Evolutionary conservation across 2,113 vertebrate genomes (phyloP).

Genomic region (Anguilla rostrata): DNA sequence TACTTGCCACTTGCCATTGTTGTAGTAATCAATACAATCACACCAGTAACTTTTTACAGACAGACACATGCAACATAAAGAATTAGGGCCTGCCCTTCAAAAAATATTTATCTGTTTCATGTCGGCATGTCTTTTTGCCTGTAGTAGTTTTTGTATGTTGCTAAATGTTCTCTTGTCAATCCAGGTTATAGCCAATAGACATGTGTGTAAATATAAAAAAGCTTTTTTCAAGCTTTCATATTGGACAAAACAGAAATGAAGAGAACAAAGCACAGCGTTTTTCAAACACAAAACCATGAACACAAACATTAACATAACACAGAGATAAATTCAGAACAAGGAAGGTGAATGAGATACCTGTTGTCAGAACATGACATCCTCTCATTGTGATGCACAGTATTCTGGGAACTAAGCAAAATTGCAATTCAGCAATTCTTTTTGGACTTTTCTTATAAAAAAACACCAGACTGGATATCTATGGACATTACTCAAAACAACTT

Average conservation of each 20-base stretch:
- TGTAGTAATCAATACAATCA: neutral
- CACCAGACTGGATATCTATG: neutral
- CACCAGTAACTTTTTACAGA: neutral
- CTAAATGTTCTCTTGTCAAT: neutral
- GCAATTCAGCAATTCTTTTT: constrained; percentile 25
- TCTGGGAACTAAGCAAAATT: constrained; percentile 22
- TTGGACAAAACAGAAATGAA: constrained; percentile 30
- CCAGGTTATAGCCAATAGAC: neutral
- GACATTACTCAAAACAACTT: neutral
- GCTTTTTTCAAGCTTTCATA: neutral
- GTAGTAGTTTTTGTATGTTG: too few relatives aligned
- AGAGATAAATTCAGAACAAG: constrained; percentile 60
- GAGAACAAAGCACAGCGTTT: neutral
- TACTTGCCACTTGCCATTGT: neutral
- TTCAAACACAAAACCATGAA: constrained; percentile 43
- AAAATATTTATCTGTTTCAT: neutral
- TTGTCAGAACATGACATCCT: constrained; percentile 59
- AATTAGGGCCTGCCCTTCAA: neutral
- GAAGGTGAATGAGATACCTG: constrained; percentile 53
- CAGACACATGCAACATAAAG: neutral
- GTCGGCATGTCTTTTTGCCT: neutral
- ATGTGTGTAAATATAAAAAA: neutral
- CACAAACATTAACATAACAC: constrained; percentile 59
- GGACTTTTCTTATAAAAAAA: constrained; percentile 27
- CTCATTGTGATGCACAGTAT: constrained; percentile 52